These are phyloP conservation scores for Andrena bucephala DNA, from an alignment of 2,888 invertebrate genomes.

Conservation along the genomic window DNA sequence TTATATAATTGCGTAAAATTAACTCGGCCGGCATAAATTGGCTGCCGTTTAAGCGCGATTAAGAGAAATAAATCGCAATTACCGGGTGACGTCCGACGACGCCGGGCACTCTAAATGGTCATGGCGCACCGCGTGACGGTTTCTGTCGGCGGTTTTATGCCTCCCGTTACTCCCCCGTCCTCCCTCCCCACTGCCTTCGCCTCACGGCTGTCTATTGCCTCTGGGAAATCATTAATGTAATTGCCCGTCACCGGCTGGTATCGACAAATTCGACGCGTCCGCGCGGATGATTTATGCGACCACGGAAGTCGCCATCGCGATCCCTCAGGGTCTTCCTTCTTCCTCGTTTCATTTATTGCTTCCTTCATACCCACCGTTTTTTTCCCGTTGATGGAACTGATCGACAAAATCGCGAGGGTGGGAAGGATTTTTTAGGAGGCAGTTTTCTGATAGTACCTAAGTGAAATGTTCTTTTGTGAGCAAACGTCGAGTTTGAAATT, in stretches of 20 bases:
- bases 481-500: conserved; percentile 8
- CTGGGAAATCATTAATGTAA: conserved; percentile 69
- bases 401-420: neutral
- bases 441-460: too few relatives aligned
- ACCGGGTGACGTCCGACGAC: conserved; percentile 73
- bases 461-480: neutral
- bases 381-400: neutral
- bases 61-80: conserved; percentile 84
- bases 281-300: conserved; percentile 61
- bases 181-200: neutral
- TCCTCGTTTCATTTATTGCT: neutral
- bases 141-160: conserved; percentile 53
- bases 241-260: conserved; percentile 46
- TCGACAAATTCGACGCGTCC: conserved; percentile 64
- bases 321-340: neutral
- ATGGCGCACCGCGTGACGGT: conserved; percentile 54
- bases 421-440: neutral
- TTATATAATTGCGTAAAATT: conserved; percentile 84
- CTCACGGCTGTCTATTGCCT: conserved; percentile 40
- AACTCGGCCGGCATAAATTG: conserved; percentile 82
- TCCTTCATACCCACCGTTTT: neutral
- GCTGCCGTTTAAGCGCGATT: conserved; percentile 82
- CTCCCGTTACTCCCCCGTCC: neutral
- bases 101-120: conserved; percentile 61
- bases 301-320: conserved; percentile 3